Base-by-base conservation (phyloP, 2,113 vertebrate genomes). In the Calyptommatus sinebrachiatus region DNA sequence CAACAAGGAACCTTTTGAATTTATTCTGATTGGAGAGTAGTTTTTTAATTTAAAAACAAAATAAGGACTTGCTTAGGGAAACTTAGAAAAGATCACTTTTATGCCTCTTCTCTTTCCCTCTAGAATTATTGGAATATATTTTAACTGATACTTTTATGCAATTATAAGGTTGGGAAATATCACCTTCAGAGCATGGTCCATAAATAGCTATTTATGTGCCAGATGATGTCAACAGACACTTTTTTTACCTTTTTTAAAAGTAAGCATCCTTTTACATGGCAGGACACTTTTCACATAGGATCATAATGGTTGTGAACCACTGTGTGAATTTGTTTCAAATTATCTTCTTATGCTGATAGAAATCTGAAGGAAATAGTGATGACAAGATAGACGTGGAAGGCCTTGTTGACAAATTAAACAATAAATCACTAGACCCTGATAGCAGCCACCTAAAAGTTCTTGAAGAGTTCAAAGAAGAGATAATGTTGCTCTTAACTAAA, bases 1-100 rank as follows among this genome's bases (percentile, higher is more conserved):
- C 35, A 78, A 76, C 71, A 48, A 7, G 61, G 41, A 62, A 0
- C n/a, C 12, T 71, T 86, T 89, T 18, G 70, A 2, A 82, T 71
- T 78, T 86, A 76, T 79, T 70, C n/a, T 65, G 53, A 74, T 83
- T 83, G 5, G 24, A 60, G 8, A 74, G 69, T 76, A 79, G 67
- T 50, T n/a, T n/a, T 71, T 71, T 71, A 5, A 5, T 60, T 57
- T 31, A 20, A 20, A 31, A 24, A 41, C 53, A 72, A 83, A 73
- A 61, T 63, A 1, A 65, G 24, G 71, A 11, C 16, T 87, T 35
- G 41, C 80, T 80, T 20, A 80, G 63, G 80, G n/a, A 77, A 2
- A 60, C 62, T 22, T 73, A 76, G 84, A 84, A 90, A 50, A 21
- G 73, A 53, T 10, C 63, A 78, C 4, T 81, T 62, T 45, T 57